Percentiles rank a stretch among this genome's conserved stretches.
These are phyloP conservation scores for Drosophila pseudotalamancana DNA, from an alignment of 2,888 invertebrate genomes.

Conservation along the genomic window DNA sequence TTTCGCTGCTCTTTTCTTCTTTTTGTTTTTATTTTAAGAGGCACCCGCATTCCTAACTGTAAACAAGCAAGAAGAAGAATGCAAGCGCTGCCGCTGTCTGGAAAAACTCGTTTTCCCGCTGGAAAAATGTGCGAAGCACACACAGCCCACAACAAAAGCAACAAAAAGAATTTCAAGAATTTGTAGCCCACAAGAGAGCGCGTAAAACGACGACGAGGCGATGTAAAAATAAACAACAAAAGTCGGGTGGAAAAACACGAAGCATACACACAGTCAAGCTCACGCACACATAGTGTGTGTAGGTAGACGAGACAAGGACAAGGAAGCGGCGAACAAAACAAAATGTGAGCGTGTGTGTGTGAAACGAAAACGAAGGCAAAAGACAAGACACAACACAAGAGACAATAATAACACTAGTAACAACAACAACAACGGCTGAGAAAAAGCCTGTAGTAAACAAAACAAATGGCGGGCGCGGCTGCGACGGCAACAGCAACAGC, in stretches of 20 bases:
- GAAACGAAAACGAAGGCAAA: slow-evolving; percentile 56
- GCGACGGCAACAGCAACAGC: slow-evolving; percentile 25
- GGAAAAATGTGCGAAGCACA: slow-evolving; percentile 65
- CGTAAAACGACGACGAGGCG: slow-evolving; percentile 42
- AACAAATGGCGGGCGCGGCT: slow-evolving; percentile 59
- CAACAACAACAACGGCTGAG: slow-evolving; percentile 23
- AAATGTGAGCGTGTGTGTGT: slow-evolving; percentile 38
- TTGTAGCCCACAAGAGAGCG: slow-evolving; percentile 61
- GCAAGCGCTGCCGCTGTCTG: slow-evolving; percentile 59
- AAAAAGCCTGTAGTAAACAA: slow-evolving; percentile 56
- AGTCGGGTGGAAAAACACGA: slow-evolving; percentile 57
- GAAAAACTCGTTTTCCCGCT: slow-evolving; percentile 78
- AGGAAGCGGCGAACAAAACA: slow-evolving; percentile 65
- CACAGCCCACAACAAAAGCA: slow-evolving; percentile 21
- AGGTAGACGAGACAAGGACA: slow-evolving; percentile 48
- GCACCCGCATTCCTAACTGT: slow-evolving; percentile 75
- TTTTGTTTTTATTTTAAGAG: slow-evolving; percentile 36
- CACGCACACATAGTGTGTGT: slow-evolving; percentile 2
- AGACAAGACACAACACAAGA: slow-evolving; percentile 56
- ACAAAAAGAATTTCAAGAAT: slow-evolving; percentile 74
- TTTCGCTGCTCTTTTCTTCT: slow-evolving; percentile 55
- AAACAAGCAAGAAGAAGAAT: slow-evolving; percentile 73
- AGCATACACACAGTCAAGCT: slow-evolving; percentile 21
- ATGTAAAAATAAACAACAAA: slow-evolving; percentile 57
- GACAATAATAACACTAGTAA: slow-evolving; percentile 49